Evolutionary conservation across 1,140 invertebrate genomes (phyloP).

Genomic region (Sogatella furcifera): DNA sequence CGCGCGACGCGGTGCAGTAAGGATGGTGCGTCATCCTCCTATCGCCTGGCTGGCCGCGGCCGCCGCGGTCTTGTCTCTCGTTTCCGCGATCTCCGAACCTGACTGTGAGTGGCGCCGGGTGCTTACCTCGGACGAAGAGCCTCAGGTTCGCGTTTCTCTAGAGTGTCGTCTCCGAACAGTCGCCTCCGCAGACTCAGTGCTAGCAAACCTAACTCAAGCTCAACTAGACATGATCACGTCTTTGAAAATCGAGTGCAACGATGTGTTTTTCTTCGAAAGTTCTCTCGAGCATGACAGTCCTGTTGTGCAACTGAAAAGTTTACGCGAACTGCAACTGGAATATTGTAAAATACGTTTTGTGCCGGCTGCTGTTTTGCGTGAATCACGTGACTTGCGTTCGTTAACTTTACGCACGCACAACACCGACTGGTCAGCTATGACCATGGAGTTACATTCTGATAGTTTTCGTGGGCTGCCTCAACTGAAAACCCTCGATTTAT

Average conservation of each 20-base stretch:
- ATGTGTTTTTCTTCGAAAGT: slow-evolving; percentile 68
- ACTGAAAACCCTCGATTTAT: slow-evolving; percentile 57
- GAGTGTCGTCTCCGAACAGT: slow-evolving; percentile 61
- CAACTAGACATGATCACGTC: slow-evolving; percentile 54
- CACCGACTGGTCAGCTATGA: slow-evolving; percentile 68
- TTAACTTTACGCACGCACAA: slow-evolving; percentile 63
- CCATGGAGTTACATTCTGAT: slow-evolving; percentile 57
- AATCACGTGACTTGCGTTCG: slow-evolving; percentile 51
- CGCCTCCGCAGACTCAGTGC: slow-evolving; percentile 51
- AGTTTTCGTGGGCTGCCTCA: slow-evolving; percentile 55
- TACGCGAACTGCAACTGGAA: slow-evolving; percentile 59
- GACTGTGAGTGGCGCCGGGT: slow-evolving; percentile 34
- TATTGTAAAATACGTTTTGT: slow-evolving; percentile 68
- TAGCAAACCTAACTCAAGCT: slow-evolving; percentile 50
- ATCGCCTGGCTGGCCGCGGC: not conserved
- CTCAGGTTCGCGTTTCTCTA: slow-evolving; percentile 40
- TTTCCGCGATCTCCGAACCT: slow-evolving; percentile 19
- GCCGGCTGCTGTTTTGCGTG: slow-evolving; percentile 51
- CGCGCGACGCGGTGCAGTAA: slow-evolving; percentile 8
- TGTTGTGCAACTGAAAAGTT: slow-evolving; percentile 47
- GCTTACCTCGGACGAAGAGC: slow-evolving; percentile 50
- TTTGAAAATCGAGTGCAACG: slow-evolving; percentile 62
- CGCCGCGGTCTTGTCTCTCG: not conserved
- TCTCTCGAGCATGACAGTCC: slow-evolving; percentile 51
- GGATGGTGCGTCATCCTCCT: slow-evolving; percentile 6